Base-by-base conservation (phyloP, 2,888 invertebrate genomes). In the Nematopogon swammerdamellus region DNA sequence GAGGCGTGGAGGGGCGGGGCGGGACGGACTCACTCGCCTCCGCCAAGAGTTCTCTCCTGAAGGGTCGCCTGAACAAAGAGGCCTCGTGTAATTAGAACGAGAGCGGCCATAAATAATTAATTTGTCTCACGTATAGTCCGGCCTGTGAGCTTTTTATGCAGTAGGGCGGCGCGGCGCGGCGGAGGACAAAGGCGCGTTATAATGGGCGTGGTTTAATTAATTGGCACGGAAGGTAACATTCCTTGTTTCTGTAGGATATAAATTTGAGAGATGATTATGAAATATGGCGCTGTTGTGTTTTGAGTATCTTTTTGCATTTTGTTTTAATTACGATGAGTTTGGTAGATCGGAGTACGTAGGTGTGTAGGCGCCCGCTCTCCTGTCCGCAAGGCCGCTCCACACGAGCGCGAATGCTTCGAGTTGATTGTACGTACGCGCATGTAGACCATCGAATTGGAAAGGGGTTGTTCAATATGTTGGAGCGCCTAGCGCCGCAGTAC, bases 21-120 rank as follows among this genome's bases (percentile, higher is more conserved):
- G 4, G 25, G 8, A 8, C 8, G 25, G 25, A 6, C 25, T 4
- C 25, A 25, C 25, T 25, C 5, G 25, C 25, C 8, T 3, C 36
- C 36, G 36, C 8, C 36, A 14, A 36, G 36, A 14, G 36, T 46
- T 29, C 17, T 25, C 29, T 25, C 16, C 19, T 25, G 60, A 61
- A 61, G 62, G 68, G 64, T 65, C 60, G 56, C 66, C 64, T 36
- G 69, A 77, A 77, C 77, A 77, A 79, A 76, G 36, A 72, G 76
- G 49, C 67, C 70, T 67, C 64, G 66, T 69, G 73, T 79, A 76
- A 77, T 77, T 76, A 77, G 75, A 73, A 65, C 72, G 70, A 68
- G 74, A 74, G 65, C 67, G 64, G 75, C 71, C 70, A 77, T 76
- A 76, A 76, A 77, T 77, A 75, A 76, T 75, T 76, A 76, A 77